Conservation (phyloP, 2,888 invertebrate genomes). For the Noctua fimbriata region DNA sequence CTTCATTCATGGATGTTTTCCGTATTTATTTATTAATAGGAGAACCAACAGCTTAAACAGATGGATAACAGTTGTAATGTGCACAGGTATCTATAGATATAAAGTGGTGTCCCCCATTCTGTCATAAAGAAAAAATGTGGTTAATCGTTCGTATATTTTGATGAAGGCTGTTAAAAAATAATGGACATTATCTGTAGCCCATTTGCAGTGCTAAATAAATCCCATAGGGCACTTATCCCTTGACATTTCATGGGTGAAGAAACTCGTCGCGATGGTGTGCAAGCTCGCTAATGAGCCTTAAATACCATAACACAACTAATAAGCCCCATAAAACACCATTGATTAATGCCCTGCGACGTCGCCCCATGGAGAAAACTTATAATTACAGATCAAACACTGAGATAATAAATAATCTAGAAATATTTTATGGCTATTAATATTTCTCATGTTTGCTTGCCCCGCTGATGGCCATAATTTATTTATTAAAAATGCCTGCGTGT, state of each 20-base stretch:
- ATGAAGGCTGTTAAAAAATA: neutral
- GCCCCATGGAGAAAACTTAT: slow-evolving; percentile 34
- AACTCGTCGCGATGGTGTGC: slow-evolving; percentile 28
- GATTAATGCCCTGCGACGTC: slow-evolving; percentile 47
- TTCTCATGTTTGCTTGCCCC: slow-evolving; percentile 27
- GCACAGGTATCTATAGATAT: neutral
- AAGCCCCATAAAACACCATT: slow-evolving; percentile 43
- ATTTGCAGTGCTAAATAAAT: neutral
- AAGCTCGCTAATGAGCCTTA: slow-evolving; percentile 48
- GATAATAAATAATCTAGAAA: slow-evolving; percentile 55
- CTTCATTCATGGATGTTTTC: neutral
- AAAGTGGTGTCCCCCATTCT: neutral
- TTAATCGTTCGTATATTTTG: neutral
- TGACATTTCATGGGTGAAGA: slow-evolving; percentile 33
- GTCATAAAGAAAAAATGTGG: neutral
- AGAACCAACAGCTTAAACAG: too few species aligned
- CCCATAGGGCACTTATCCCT: slow-evolving; percentile 1
- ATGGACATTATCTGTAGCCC: neutral
- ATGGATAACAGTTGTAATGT: too few species aligned
- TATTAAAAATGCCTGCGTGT: slow-evolving; percentile 55
- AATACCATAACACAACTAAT: slow-evolving; percentile 43
- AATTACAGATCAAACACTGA: slow-evolving; percentile 57
- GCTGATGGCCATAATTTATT: slow-evolving; percentile 37
- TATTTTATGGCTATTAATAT: slow-evolving; percentile 54
- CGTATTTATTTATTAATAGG: neutral